Conservation (phyloP, 2,888 invertebrate species). For the Lycophotia porphyrea region DNA sequence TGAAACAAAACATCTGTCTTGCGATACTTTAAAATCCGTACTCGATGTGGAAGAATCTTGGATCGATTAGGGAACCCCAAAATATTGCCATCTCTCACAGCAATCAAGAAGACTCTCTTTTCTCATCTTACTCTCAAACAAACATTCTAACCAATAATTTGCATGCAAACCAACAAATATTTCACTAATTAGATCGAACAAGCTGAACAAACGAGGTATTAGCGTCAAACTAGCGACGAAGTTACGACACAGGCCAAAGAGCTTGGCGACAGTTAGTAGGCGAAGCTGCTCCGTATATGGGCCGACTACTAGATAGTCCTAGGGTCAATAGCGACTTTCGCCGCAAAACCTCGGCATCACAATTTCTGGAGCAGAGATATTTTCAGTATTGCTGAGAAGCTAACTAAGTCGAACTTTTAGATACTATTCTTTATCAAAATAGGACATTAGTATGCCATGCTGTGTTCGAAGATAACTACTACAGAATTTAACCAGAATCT, state of each 20-base stretch:
- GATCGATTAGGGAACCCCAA: neutral
- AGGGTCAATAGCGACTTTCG: slow-evolving; percentile 72
- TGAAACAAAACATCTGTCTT: neutral
- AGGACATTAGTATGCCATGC: neutral
- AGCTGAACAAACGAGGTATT: slow-evolving; percentile 49
- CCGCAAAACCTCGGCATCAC: slow-evolving; percentile 55
- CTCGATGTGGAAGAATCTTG: neutral
- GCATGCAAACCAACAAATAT: slow-evolving; percentile 34
- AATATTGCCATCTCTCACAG: neutral
- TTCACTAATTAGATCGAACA: slow-evolving; percentile 57
- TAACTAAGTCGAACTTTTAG: slow-evolving; percentile 1
- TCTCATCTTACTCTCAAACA: neutral
- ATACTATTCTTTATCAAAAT: neutral
- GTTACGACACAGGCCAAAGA: slow-evolving; percentile 60
- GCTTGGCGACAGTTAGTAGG: slow-evolving; percentile 55
- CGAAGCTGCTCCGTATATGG: slow-evolving; percentile 68
- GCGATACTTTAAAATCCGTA: neutral
- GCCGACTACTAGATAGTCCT: slow-evolving; percentile 72
- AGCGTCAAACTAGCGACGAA: slow-evolving; percentile 39
- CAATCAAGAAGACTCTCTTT: neutral
- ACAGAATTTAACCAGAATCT: neutral
- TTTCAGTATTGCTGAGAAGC: neutral
- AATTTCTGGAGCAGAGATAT: slow-evolving; percentile 15
- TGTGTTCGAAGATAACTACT: slow-evolving; percentile 7
- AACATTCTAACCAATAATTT: slow-evolving; percentile 36